These are phyloP conservation scores for Prunella strophiata DNA, from an alignment of 2,797 vertebrate genomes.

Conservation along the genomic window DNA sequence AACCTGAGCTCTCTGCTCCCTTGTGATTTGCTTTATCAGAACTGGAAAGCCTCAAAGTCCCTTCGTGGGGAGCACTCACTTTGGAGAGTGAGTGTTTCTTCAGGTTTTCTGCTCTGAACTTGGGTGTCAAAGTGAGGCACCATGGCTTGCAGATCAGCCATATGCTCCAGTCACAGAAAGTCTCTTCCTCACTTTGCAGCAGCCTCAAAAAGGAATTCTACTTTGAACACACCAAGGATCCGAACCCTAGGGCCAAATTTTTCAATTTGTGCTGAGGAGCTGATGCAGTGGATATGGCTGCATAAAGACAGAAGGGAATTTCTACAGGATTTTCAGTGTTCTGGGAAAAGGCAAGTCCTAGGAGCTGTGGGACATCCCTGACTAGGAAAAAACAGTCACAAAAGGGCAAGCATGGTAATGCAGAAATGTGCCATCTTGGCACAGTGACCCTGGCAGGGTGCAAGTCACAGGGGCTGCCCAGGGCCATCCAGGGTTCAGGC, in stretches of 20 bases:
- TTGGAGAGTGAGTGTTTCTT: background rate
- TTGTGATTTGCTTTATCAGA: background rate
- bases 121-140: accelerated
- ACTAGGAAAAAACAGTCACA: background rate
- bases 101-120: background rate
- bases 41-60: background rate
- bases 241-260: background rate
- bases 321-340: background rate
- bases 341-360: background rate
- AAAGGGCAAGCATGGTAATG: background rate
- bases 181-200: background rate
- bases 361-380: background rate
- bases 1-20: background rate
- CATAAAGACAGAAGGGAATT: background rate
- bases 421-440: background rate
- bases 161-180: background rate
- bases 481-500: background rate
- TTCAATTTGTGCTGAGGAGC: background rate
- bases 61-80: accelerated
- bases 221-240: background rate
- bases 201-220: background rate
- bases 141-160: background rate
- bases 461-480: background rate
- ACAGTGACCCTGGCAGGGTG: background rate
- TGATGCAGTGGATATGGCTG: background rate